Evolutionary conservation across 1,140 invertebrate genomes (phyloP).

Genomic region (Lutraria rhynchaena): DNA sequence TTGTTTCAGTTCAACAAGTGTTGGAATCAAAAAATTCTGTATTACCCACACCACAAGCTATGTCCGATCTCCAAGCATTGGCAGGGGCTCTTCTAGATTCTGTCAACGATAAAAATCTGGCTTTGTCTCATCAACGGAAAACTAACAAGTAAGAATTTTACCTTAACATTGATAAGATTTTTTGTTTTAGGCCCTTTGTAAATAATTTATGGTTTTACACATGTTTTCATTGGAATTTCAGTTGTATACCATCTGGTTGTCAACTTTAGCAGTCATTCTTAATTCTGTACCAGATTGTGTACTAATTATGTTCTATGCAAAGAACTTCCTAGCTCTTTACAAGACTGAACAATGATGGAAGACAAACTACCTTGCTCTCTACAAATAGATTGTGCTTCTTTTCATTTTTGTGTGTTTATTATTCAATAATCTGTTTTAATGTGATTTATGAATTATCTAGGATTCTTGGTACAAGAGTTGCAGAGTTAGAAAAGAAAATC

Average conservation of each 20-base stretch:
- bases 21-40: slow-evolving; percentile 70
- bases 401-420: not conserved
- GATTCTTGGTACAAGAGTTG: slow-evolving; percentile 80
- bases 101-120: slow-evolving; percentile 92
- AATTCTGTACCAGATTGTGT: too few species aligned
- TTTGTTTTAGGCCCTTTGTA: too few species aligned
- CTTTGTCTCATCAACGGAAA: slow-evolving; percentile 91
- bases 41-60: slow-evolving; percentile 87
- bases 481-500: slow-evolving; percentile 82
- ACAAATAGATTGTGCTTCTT: not conserved
- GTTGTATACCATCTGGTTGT: too few species aligned
- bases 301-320: too few species aligned
- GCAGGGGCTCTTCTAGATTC: slow-evolving; percentile 91
- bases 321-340: too few species aligned
- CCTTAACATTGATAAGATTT: too few species aligned
- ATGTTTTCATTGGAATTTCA: too few species aligned
- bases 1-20: slow-evolving; percentile 81
- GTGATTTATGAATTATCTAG: slow-evolving; percentile 68
- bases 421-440: too few species aligned
- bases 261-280: too few species aligned
- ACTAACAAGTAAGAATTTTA: slow-evolving; percentile 87
- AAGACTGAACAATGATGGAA: too few species aligned
- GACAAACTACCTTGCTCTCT: not conserved
- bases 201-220: too few species aligned
- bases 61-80: slow-evolving; percentile 89